Conservation (phyloP, 1,140 invertebrate genomes). For the Phocides pigmalion region DNA sequence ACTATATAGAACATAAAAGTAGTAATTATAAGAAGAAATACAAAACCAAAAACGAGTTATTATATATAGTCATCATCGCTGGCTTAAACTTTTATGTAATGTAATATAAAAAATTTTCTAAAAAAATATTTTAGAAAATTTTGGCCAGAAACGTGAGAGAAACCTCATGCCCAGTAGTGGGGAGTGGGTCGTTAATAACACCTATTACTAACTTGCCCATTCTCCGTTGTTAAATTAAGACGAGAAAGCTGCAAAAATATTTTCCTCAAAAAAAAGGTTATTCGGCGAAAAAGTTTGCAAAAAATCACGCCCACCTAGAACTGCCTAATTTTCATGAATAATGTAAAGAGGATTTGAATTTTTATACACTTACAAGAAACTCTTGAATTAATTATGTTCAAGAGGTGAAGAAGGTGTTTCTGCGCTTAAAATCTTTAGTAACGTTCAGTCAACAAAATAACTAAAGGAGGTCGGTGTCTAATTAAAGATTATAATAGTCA, state of each 20-base stretch:
- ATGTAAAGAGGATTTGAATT: conserved; percentile 12
- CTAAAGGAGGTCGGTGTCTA: no score
- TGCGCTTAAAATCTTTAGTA: background rate
- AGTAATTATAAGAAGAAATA: no score
- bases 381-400: conserved; percentile 12
- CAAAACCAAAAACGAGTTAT: no score
- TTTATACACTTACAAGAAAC: conserved; percentile 13
- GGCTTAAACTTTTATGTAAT: no score
- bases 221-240: background rate
- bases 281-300: background rate
- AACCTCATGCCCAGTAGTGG: no score
- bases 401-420: background rate
- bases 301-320: conserved; percentile 9
- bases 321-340: conserved; percentile 21
- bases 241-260: conserved; percentile 2
- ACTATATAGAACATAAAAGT: no score
- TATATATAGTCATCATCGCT: no score
- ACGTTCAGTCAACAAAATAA: background rate
- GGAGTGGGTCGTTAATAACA: no score
- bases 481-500: background rate
- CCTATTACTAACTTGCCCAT: background rate
- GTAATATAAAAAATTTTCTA: no score
- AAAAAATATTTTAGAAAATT: no score
- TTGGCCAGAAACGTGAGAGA: no score
- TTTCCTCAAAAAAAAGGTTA: background rate